A percentile compares a stretch with the other conserved stretches of the same genome.
Conservation (phyloP, 1,140 invertebrate genomes). For the Alviniconcha marisindica region DNA sequence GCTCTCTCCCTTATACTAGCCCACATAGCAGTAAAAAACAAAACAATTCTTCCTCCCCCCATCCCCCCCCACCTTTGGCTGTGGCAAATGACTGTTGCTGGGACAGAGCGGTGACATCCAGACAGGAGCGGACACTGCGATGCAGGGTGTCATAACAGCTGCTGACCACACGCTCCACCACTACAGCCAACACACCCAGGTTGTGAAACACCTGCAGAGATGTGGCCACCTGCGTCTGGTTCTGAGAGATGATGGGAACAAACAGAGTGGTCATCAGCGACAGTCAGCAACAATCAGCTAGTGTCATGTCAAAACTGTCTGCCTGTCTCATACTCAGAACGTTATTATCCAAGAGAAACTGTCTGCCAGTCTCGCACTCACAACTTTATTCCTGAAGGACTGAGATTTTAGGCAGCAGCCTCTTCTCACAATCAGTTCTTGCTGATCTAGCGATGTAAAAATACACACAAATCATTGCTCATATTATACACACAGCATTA, state of each 20-base stretch:
- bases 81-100: conserved; percentile 20
- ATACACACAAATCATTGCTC: no score
- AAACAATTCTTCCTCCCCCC: neutral
- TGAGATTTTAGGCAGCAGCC: no score
- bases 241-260: conserved; percentile 78
- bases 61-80: neutral
- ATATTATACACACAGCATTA: no score
- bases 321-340: no score
- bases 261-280: no score
- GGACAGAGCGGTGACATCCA: conserved; percentile 78
- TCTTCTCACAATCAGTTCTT: no score
- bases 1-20: neutral
- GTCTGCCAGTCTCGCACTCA: no score
- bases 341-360: no score
- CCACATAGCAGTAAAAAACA: neutral
- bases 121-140: conserved; percentile 79
- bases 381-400: no score
- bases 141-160: conserved; percentile 79
- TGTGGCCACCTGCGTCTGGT: conserved; percentile 82
- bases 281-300: no score
- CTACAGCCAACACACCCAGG: conserved; percentile 80
- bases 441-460: no score
- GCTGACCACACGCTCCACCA: conserved; percentile 79
- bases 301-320: no score
- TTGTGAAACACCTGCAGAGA: conserved; percentile 86